Base-by-base conservation (phyloP, 2,113 vertebrate species). In the Isurus oxyrinchus region DNA sequence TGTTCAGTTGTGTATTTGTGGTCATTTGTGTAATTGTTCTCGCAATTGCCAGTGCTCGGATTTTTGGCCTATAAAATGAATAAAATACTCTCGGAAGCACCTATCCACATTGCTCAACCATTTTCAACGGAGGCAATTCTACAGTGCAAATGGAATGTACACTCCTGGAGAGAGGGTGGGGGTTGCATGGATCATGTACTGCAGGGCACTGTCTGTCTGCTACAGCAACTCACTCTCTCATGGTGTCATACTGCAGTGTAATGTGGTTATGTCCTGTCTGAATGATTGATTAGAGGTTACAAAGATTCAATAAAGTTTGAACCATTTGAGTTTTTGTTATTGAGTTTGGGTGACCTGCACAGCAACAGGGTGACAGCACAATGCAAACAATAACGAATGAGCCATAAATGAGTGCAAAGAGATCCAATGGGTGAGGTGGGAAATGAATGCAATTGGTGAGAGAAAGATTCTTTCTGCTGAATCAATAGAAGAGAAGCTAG, bases 281-380 rank as follows among this genome's bases (percentile, higher is more conserved):
- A 61, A 94, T 94, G 90, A 94, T 94, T 94, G 90, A 94, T 61
- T 94, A 94, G 90, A 63, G 90, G 90, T 94, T 94, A 23, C 31
- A 10, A 23, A 94, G 59, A 94, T 94, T 94, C 90, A 94, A 94
- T 94, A 94, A 94, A 23, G 90, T 94, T 94, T 94, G 90, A 94
- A 63, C 59, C 59, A 66, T 94, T 94, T 63, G 90, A 23, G 59
- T 94, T 94, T 90, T 94, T 94, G 90, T 94, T 94, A 94, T 94
- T 94, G 90, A 94, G 90, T 59, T 63, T 40, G 31, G 90, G 35
- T 94, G 90, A 94, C 90, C 90, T 94, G 90, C 90, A 94, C 2
- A 21, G 88, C 90, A 94, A n/a, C 88, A 91, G 90, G 90, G 90
- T 63, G 90, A 94, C 90, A 66, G 90, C 90, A 40, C 35, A 63